phyloP scores from a whole-genome alignment of 2,888 invertebrate genomes.

The Orthosia gracilis region DNA sequence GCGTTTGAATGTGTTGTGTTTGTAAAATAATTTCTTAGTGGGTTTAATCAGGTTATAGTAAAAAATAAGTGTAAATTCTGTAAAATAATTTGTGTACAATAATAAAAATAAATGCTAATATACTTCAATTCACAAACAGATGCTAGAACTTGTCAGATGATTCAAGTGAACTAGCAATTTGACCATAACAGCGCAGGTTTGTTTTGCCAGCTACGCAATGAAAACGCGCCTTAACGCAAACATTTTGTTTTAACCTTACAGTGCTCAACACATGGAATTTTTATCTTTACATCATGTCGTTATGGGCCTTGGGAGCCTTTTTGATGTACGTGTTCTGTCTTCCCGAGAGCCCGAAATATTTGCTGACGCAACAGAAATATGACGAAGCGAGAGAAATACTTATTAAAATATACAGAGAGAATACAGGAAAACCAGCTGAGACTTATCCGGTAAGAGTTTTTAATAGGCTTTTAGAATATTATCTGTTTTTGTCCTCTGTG shows the following conservation, averaged over 20 bases:
- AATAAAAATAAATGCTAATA: no score
- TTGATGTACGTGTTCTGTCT: conserved; percentile 75
- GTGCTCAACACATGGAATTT: conserved; percentile 85
- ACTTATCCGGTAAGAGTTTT: conserved; percentile 78
- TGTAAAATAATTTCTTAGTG: no score
- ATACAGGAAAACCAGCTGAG: conserved; percentile 80
- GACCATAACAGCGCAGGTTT: not conserved
- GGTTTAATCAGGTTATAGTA: no score
- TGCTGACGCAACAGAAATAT: conserved; percentile 79
- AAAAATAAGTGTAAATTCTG: no score
- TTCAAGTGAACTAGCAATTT: not conserved
- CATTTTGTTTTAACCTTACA: conserved; percentile 65
- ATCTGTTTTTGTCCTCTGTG: not conserved
- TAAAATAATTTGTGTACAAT: no score
- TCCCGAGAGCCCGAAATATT: conserved; percentile 84
- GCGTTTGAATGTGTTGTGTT: no score
- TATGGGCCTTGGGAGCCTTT: conserved; percentile 77
- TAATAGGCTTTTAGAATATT: conserved; percentile 34
- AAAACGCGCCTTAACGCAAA: conserved; percentile 29
- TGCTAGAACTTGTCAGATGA: not conserved
- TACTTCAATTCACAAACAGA: not conserved
- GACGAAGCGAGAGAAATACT: conserved; percentile 80
- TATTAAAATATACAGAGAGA: conserved; percentile 77
- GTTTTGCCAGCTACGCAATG: not conserved
- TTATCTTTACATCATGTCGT: conserved; percentile 79